These are phyloP conservation scores for Rhagoletis pomonella DNA, from an alignment of 1,140 invertebrate genomes.

Conservation along the genomic window DNA sequence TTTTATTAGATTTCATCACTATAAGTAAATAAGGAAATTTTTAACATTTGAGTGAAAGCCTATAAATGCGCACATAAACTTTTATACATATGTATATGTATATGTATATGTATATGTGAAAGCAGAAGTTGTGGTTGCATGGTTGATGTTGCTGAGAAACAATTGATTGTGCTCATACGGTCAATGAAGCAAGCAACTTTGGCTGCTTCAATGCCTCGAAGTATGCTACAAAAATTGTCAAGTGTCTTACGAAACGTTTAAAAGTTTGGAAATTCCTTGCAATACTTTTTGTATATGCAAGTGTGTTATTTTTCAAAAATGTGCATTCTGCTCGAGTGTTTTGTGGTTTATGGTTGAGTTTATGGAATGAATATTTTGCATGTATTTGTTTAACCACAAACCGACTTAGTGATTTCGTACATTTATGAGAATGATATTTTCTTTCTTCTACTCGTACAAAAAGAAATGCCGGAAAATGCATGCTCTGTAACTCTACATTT, in stretches of 20 bases:
- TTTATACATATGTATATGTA: background rate
- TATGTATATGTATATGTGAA: background rate
- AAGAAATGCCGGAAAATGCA: background rate
- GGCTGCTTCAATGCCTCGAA: slow-evolving; percentile 37
- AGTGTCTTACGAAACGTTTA: background rate
- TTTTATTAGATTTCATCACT: slow-evolving; percentile 48
- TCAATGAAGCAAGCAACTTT: background rate
- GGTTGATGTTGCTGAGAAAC: background rate
- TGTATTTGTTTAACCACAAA: background rate
- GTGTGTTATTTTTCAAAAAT: background rate
- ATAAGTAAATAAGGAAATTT: background rate
- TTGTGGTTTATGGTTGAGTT: background rate
- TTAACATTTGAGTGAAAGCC: slow-evolving; percentile 4
- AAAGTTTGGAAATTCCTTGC: background rate
- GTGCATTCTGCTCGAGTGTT: background rate
- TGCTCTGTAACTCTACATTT: background rate
- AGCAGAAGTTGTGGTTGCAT: background rate
- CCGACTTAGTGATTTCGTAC: background rate
- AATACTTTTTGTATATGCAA: background rate
- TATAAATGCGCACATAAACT: background rate
- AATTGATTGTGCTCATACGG: slow-evolving; percentile 4
- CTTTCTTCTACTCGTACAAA: too few species aligned
- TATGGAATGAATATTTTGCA: background rate
- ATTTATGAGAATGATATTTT: background rate
- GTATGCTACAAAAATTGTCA: slow-evolving; percentile 36